Evolutionary conservation across 2,888 invertebrate genomes (phyloP).

Genomic region (Himalopsyche japonica): DNA sequence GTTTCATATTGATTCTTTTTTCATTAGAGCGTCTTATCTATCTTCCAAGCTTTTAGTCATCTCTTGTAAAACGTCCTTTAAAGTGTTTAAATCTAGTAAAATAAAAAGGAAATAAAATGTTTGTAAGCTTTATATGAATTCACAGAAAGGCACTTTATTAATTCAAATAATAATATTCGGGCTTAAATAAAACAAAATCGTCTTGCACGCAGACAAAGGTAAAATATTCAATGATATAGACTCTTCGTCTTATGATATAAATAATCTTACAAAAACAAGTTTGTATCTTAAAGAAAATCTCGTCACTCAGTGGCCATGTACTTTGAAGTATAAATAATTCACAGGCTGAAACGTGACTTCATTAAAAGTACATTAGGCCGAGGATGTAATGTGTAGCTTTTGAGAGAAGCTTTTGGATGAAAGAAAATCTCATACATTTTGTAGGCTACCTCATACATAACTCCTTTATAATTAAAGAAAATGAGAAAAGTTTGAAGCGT

Average conservation of each 20-base stretch:
- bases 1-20: too few relatives aligned
- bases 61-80: too few relatives aligned
- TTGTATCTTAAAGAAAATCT: background rate
- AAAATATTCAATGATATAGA: background rate
- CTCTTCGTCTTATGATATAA: background rate
- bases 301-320: constrained; percentile 12
- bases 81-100: too few relatives aligned
- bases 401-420: background rate
- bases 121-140: too few relatives aligned
- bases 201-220: too few relatives aligned
- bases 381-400: constrained; percentile 25
- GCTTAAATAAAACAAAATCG: too few relatives aligned
- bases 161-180: too few relatives aligned
- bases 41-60: too few relatives aligned
- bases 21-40: too few relatives aligned
- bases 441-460: constrained; percentile 17
- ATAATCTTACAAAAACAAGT: background rate
- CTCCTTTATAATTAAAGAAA: constrained; percentile 27
- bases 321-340: constrained; percentile 33
- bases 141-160: too few relatives aligned
- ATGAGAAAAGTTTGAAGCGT: constrained; percentile 17
- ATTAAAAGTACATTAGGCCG: constrained; percentile 39
- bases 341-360: constrained; percentile 34
- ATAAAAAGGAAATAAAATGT: too few relatives aligned
- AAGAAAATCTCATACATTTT: constrained; percentile 16